Evolutionary conservation across 2,797 vertebrate species (phyloP).

Genomic region (Holocentrus rufus): DNA sequence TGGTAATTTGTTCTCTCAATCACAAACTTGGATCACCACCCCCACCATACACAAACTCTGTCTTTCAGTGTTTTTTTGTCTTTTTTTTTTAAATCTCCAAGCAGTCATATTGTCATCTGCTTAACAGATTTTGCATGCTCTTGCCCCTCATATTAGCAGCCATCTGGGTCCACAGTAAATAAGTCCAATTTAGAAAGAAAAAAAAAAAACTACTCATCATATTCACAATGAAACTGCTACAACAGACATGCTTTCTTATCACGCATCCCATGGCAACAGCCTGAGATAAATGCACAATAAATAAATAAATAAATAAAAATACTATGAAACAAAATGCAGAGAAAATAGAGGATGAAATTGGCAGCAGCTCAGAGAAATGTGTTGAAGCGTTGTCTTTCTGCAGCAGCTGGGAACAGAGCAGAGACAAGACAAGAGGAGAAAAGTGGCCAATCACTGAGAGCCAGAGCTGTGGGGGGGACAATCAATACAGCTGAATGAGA

Average conservation of each 20-base stretch:
- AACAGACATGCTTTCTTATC: constrained; percentile 25
- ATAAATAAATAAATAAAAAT: neutral
- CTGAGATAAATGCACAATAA: constrained; percentile 9
- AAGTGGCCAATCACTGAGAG: constrained; percentile 52
- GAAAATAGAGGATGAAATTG: constrained; percentile 34
- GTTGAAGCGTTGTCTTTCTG: constrained; percentile 5
- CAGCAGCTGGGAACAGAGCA: constrained; percentile 41
- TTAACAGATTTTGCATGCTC: constrained; percentile 34
- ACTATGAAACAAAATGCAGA: constrained; percentile 17
- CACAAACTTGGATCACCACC: neutral
- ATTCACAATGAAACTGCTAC: constrained; percentile 38
- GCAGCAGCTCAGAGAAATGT: constrained; percentile 36
- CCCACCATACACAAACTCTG: constrained; percentile 6
- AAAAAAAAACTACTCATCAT: constrained; percentile 27
- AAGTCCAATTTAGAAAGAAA: constrained; percentile 36
- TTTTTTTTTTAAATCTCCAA: constrained; percentile 40
- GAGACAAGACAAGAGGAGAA: constrained; percentile 21
- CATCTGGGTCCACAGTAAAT: constrained; percentile 47
- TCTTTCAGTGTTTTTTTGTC: constrained; percentile 19
- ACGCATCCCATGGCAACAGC: constrained; percentile 15
- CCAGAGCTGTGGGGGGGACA: constrained; percentile 30
- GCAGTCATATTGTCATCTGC: constrained; percentile 46
- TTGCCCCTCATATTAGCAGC: constrained; percentile 31
- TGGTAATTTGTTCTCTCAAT: constrained; percentile 18
- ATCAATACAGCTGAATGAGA: constrained; percentile 57